Conservation (phyloP, 2,113 vertebrate genomes). For the Channa argus region DNA sequence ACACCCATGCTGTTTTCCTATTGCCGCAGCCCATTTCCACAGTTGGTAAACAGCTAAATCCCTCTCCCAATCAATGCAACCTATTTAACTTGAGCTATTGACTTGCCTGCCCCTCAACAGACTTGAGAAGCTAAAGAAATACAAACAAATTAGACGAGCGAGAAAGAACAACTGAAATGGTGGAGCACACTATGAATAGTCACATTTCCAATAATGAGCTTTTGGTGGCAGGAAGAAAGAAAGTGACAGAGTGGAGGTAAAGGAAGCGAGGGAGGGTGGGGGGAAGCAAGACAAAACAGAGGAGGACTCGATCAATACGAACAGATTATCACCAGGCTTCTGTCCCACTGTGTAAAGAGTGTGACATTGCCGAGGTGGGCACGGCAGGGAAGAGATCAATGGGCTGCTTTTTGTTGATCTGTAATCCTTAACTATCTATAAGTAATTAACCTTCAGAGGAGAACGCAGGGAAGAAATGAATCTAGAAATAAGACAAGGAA, state of each 20-base stretch:
- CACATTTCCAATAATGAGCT: slow-evolving; percentile 71
- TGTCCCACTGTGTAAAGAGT: slow-evolving; percentile 76
- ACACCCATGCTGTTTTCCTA: slow-evolving; percentile 34
- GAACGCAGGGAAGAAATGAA: slow-evolving; percentile 73
- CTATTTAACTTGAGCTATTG: slow-evolving; percentile 78
- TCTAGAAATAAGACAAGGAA: slow-evolving; percentile 70
- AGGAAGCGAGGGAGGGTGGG: slow-evolving; percentile 8
- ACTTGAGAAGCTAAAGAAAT: slow-evolving; percentile 57
- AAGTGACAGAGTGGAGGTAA: slow-evolving; percentile 37
- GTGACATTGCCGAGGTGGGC: slow-evolving; percentile 83
- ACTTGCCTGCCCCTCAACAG: slow-evolving; percentile 62
- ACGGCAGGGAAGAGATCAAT: slow-evolving; percentile 83
- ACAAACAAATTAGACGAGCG: slow-evolving; percentile 69
- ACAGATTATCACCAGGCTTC: slow-evolving; percentile 81
- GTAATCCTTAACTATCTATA: slow-evolving; percentile 88
- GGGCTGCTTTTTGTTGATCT: slow-evolving; percentile 80
- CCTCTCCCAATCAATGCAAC: slow-evolving; percentile 73
- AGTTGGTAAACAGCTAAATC: slow-evolving; percentile 77
- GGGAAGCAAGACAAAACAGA: slow-evolving; percentile 48
- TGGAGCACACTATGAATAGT: slow-evolving; percentile 49
- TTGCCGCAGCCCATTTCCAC: slow-evolving; percentile 63
- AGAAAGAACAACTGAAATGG: slow-evolving; percentile 59
- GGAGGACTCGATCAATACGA: slow-evolving; percentile 74
- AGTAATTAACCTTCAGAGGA: slow-evolving; percentile 88
- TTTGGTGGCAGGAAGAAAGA: slow-evolving; percentile 48